Evolutionary conservation across 2,797 vertebrate genomes (phyloP).

Genomic region (Gadopsis bispinosus): DNA sequence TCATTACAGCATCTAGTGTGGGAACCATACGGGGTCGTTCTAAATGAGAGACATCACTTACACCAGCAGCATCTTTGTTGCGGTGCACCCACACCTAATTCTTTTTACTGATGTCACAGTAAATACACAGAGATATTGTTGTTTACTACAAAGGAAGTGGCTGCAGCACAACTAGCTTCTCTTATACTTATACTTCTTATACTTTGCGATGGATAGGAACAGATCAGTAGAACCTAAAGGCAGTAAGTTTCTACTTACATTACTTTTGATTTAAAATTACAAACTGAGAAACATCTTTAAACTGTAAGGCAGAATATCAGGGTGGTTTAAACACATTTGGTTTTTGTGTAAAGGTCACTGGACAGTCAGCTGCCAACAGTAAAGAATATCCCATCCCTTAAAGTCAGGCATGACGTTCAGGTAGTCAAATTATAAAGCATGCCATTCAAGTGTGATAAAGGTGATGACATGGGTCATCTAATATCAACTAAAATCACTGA

Average conservation of each 20-base stretch:
- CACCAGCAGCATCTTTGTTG: constrained; percentile 27
- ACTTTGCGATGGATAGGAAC: not conserved
- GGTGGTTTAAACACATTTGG: not conserved
- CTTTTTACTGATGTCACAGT: constrained; percentile 26
- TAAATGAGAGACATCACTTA: constrained; percentile 43
- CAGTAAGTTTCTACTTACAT: constrained; percentile 1
- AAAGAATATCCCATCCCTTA: not conserved
- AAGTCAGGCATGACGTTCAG: not conserved
- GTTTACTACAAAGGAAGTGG: constrained; percentile 8
- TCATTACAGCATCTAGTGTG: constrained; percentile 44
- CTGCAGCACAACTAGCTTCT: constrained; percentile 1
- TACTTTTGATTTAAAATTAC: constrained; percentile 1
- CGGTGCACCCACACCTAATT: constrained; percentile 16
- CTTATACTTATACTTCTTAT: constrained; percentile 13
- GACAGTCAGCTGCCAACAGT: not conserved
- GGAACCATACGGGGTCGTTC: constrained; percentile 34
- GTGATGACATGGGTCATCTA: not conserved
- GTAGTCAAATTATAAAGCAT: not conserved
- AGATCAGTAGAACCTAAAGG: not conserved
- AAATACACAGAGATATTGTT: constrained; percentile 19
- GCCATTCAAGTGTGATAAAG: not conserved
- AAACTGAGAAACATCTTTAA: not conserved
- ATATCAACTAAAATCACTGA: not conserved
- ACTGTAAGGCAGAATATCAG: not conserved
- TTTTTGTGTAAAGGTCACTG: not conserved